A percentile compares a stretch with the other conserved stretches of the same genome.
Evolutionary conservation across 2,888 invertebrate species (phyloP).

Genomic region (Scaptomyza flava): DNA sequence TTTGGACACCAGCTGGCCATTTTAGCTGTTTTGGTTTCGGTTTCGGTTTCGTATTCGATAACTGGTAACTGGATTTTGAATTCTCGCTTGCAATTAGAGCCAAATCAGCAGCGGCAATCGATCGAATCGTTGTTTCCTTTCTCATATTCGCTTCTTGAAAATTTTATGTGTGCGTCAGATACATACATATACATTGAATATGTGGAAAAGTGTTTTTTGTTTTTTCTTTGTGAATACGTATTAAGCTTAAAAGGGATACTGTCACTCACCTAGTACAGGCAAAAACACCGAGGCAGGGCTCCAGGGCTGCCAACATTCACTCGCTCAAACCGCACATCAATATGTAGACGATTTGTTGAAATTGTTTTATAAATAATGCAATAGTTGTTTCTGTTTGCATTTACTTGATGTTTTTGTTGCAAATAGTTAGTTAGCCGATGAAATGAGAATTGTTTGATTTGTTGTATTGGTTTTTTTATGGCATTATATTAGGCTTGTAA

Average conservation of each 20-base stretch:
- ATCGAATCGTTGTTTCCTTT: conserved; percentile 50
- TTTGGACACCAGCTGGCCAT: conserved; percentile 82
- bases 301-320: conserved; percentile 85
- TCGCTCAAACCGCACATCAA: conserved; percentile 80
- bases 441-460: conserved; percentile 15
- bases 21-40: conserved; percentile 35
- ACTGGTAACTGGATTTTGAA: conserved; percentile 13
- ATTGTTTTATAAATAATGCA: conserved; percentile 5
- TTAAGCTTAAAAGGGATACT: background rate
- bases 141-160: conserved; percentile 69
- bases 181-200: background rate
- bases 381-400: conserved; percentile 21
- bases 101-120: conserved; percentile 51
- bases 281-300: conserved; percentile 85
- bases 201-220: conserved; percentile 40
- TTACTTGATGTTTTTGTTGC: background rate
- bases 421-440: conserved; percentile 10
- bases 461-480: background rate
- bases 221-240: background rate
- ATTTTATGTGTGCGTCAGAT: conserved; percentile 30
- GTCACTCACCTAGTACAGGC: conserved; percentile 84
- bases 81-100: conserved; percentile 47
- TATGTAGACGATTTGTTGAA: conserved; percentile 69
- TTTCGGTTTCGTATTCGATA: conserved; percentile 15
- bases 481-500: conserved; percentile 10